These are phyloP conservation scores for Chrysaora quinquecirrha DNA, from an alignment of 30 jellyfish, hydroid and myxozoan genomes.

Conservation along the genomic window DNA sequence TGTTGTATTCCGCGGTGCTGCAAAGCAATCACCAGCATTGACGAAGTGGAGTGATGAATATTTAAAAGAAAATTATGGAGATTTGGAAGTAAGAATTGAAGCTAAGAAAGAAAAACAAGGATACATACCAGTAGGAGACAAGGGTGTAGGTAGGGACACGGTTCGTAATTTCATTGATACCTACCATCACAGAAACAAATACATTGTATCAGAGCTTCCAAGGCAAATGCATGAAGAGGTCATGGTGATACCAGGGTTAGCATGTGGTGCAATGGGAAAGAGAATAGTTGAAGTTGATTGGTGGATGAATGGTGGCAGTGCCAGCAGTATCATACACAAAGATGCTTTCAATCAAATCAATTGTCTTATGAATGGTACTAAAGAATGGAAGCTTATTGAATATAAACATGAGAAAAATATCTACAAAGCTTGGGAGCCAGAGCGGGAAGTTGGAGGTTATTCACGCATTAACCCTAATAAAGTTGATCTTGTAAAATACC, in stretches of 20 bases:
- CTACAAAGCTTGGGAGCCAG: slow-evolving; percentile 82
- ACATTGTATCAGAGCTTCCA: slow-evolving; percentile 80
- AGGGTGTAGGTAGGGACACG: slow-evolving; percentile 81
- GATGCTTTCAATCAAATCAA: slow-evolving; percentile 83
- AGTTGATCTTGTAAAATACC: slow-evolving; percentile 73
- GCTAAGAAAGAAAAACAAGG: slow-evolving; percentile 76
- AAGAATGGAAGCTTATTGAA: slow-evolving; percentile 82
- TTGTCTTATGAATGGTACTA: slow-evolving; percentile 79
- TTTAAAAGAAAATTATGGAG: slow-evolving; percentile 50
- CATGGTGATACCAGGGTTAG: slow-evolving; percentile 59
- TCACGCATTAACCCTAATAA: slow-evolving; percentile 70
- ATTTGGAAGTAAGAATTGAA: slow-evolving; percentile 75
- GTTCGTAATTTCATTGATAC: slow-evolving; percentile 49
- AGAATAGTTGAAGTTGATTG: slow-evolving; percentile 76
- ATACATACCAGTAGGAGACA: slow-evolving; percentile 72
- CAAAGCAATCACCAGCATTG: slow-evolving; percentile 69
- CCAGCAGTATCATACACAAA: slow-evolving; percentile 81
- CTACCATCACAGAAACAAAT: slow-evolving; percentile 58
- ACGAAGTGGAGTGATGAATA: slow-evolving; percentile 82
- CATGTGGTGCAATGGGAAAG: slow-evolving; percentile 69
- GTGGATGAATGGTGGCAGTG: slow-evolving; percentile 80
- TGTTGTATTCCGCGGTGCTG: slow-evolving; percentile 81
- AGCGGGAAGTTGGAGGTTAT: slow-evolving; percentile 77
- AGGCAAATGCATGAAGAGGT: slow-evolving; percentile 71
- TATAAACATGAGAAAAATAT: slow-evolving; percentile 56